phyloP scores from a whole-genome alignment of 2,113 vertebrate genomes.

The Rhagologus leucostigma region DNA sequence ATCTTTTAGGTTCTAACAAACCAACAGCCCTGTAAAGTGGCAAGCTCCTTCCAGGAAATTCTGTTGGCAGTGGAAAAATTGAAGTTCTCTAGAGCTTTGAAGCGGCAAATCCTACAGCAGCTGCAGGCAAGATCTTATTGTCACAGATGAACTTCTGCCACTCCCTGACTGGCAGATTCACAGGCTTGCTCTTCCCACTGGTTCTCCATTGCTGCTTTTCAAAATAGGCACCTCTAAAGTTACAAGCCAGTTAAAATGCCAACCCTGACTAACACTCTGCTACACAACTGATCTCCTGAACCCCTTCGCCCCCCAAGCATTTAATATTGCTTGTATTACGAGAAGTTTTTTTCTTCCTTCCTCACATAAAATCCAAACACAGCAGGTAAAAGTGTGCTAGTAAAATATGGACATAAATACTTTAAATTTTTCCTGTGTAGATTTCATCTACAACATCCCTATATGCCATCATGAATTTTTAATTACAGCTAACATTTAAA shows the following conservation, averaged over 20 bases:
- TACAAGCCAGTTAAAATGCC: constrained; percentile 59
- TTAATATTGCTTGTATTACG: neutral
- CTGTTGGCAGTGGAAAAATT: neutral
- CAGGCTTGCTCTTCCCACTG: neutral
- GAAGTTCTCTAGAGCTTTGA: neutral
- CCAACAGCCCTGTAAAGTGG: neutral
- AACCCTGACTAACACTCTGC: constrained; percentile 12
- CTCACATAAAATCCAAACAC: constrained; percentile 21
- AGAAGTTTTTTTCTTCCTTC: neutral
- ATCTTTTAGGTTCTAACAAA: neutral
- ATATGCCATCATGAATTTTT: neutral
- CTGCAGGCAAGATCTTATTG: neutral
- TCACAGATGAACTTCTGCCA: neutral
- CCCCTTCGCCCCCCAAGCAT: neutral
- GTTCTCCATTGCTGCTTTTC: neutral
- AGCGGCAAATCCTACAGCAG: neutral
- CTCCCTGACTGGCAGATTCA: neutral
- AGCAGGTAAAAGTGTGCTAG: constrained; percentile 26
- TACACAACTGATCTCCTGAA: constrained; percentile 25
- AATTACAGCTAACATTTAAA: constrained; percentile 35
- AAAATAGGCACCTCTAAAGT: neutral
- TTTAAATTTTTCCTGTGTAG: neutral
- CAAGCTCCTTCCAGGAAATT: neutral
- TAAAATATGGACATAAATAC: constrained; percentile 14
- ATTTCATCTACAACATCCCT: constrained; percentile 29